Evolutionary conservation across 2,797 vertebrate species (phyloP), one percentile per base, ranked within the genome.

Genomic region (Bufotes viridis): DNA sequence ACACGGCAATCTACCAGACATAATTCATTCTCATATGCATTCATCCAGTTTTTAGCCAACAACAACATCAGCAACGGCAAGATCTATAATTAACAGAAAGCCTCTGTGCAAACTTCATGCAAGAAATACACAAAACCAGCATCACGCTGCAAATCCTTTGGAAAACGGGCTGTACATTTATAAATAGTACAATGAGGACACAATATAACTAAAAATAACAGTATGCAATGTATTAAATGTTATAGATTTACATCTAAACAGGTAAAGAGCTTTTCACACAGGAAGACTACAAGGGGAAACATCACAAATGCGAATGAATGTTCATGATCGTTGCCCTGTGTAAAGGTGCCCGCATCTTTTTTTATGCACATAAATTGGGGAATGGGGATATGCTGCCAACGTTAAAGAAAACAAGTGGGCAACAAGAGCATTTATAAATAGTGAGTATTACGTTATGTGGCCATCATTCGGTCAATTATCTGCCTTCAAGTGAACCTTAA

Each of bases 121-220:
- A 58, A 53, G 57, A 84, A 84, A 84, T 74, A 42, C 18, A 84
- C 65, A 82, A 82, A 42, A 69, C 55, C 63, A 69, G 81, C 22
- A n/a, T 14, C 81, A 69, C 20, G 63, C 63, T 49, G 63, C 29
- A 69, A 53, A 82, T 69, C 49, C 63, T 18, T 26, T 17, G 20
- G 7, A 82, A 29, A 69, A 26, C 5, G 7, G 15, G 4, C n/a
- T 18, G 12, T 15, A 79, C 26, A 57, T 58, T 58, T 15, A n/a
- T 3, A 51, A 17, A 55, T 53, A 26, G 63, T 55, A 51, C 49
- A n/a, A 60, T 69, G 61, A 26, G 63, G 69, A 53, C 42, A 51
- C 0, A 12, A 49, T 5, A 13, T 22, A 42, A 1, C 74, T 51
- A 12, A 76, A n/a, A 51, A 76, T 22, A 74, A 42, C 20, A 42